Conservation (phyloP, 2,888 invertebrate genomes). For the Meteorus cinctellus region DNA sequence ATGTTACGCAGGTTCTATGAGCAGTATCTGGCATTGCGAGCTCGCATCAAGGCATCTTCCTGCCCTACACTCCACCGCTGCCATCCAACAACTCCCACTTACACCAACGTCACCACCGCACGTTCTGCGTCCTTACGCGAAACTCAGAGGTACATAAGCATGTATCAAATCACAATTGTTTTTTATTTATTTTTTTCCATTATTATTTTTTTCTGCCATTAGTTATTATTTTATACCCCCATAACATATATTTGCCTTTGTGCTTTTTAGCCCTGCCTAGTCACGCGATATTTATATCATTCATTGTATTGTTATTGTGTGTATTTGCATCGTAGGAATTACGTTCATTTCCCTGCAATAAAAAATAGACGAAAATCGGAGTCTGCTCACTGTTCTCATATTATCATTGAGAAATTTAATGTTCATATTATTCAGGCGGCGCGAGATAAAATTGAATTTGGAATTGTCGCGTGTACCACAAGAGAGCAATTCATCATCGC, state of each 20-base stretch:
- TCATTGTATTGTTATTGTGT: constrained; percentile 1
- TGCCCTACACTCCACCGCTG: constrained; percentile 80
- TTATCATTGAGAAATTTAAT: constrained; percentile 7
- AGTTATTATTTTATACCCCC: background rate
- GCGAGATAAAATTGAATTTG: constrained; percentile 70
- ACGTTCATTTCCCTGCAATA: background rate
- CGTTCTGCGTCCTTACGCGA: constrained; percentile 79
- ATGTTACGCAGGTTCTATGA: constrained; percentile 86
- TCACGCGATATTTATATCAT: constrained; percentile 10
- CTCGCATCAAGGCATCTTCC: constrained; percentile 90
- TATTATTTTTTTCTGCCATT: constrained; percentile 28
- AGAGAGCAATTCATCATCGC: constrained; percentile 67
- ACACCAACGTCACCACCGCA: constrained; percentile 73
- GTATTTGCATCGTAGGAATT: background rate
- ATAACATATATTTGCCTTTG: constrained; percentile 14
- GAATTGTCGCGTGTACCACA: constrained; percentile 70
- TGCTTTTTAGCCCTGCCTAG: constrained; percentile 11
- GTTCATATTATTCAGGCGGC: constrained; percentile 60
- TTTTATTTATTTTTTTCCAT: constrained; percentile 40
- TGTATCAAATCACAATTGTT: constrained; percentile 50
- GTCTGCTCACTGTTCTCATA: background rate
- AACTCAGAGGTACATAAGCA: constrained; percentile 72
- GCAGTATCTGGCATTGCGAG: constrained; percentile 90
- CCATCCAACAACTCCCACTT: constrained; percentile 72
- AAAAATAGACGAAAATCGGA: background rate